Evolutionary conservation across 2,113 vertebrate species (phyloP).

Genomic region (Lates calcarifer): DNA sequence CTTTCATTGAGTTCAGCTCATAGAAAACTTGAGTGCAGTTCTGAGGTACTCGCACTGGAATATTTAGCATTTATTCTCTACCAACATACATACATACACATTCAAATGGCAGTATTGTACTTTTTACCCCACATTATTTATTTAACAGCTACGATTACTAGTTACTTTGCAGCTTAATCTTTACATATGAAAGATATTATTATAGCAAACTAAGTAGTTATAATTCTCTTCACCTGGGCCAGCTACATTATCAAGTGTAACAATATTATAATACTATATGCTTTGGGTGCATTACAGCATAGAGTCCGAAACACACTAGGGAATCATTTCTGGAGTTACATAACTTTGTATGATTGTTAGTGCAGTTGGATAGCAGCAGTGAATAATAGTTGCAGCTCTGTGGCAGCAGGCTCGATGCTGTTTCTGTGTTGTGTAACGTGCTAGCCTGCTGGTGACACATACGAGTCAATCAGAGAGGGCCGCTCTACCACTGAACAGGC

Average conservation of each 20-base stretch:
- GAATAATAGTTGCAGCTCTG: slow-evolving; percentile 45
- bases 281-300: background rate
- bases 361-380: background rate
- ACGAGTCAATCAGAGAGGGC: slow-evolving; percentile 66
- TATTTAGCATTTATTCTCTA: background rate
- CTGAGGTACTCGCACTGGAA: background rate
- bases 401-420: slow-evolving; percentile 1
- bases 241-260: background rate
- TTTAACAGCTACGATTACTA: background rate
- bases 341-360: slow-evolving; percentile 33
- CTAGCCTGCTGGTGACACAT: slow-evolving; percentile 37
- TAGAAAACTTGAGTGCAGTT: background rate
- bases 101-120: background rate
- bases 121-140: background rate
- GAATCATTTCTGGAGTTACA: slow-evolving; percentile 3
- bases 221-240: background rate
- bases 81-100: background rate
- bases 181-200: background rate
- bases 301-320: background rate
- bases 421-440: slow-evolving; percentile 24
- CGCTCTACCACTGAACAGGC: slow-evolving; percentile 42
- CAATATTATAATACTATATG: background rate
- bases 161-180: background rate
- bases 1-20: background rate
- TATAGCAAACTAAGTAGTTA: background rate